Evolutionary conservation across 2,797 vertebrate species (phyloP), one percentile per base, ranked within the genome.

Genomic region (Scomberomorus guttatus): DNA sequence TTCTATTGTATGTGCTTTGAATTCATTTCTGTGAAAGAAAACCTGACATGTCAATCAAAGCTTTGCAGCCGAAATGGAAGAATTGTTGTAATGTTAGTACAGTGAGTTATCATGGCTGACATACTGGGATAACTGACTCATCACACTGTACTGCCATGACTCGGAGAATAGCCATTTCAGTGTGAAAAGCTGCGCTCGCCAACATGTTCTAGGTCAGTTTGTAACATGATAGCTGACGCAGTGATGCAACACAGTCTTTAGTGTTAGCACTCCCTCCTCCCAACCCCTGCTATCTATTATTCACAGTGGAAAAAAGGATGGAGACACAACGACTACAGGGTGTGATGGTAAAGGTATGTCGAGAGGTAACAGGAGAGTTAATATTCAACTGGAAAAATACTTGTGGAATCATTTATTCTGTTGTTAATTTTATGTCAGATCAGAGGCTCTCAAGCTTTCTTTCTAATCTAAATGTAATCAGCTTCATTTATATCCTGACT

Each of bases 261-360:
- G 22, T 17, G 25, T 15, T 6, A 9, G 6, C 42, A 6, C 24
- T 27, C 39, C 61, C 55, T 48, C 32, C 65, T 29, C 27, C 42
- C 34, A 18, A 20, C 48, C 37, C 32, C 5, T 20, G 27, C 37
- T 2, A 90, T 92, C 83, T 58, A 92, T 92, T 89, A 93, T 93
- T 92, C 68, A 92, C 62, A 75, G 76, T 56, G 83, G 89, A 90
- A 88, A 89, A 72, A 75, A 18, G 50, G 57, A 77, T 8, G 22
- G 54, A 57, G 52, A 76, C 3, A 74, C 72, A 71, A 18, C 68
- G 62, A 29, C 20, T 15, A 8, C 24, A 52, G 58, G 39, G 18
- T 11, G 37, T 42, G 64, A 58, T 14, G 32, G 34, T 34, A 39
- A 66, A 68, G 12, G 52, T 50, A 25, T 34, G 62, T 6, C 6